phyloP scores from a whole-genome alignment of 2,888 invertebrate genomes.

The Fissipunctia ypsillon region DNA sequence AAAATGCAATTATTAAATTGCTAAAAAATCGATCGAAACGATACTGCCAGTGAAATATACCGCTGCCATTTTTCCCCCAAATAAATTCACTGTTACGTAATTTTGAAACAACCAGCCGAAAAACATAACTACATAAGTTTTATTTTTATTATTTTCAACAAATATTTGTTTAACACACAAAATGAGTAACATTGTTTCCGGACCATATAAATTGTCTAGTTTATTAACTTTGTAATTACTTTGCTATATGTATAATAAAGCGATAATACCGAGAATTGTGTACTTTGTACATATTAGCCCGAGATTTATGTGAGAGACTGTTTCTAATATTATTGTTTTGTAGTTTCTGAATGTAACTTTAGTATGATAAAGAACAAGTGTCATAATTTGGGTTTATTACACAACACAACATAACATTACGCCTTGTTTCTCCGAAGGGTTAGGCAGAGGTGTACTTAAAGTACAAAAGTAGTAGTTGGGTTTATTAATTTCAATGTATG shows the following conservation, averaged over 20 bases:
- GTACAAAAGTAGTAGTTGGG: too few species aligned
- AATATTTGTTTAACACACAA: slow-evolving; percentile 2
- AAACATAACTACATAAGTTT: slow-evolving; percentile 25
- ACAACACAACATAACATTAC: too few species aligned
- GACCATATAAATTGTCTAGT: slow-evolving; percentile 39
- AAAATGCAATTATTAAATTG: not conserved
- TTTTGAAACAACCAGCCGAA: not conserved
- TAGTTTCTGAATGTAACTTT: slow-evolving; percentile 4
- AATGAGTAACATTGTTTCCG: slow-evolving; percentile 30
- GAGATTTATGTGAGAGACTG: slow-evolving; percentile 41
- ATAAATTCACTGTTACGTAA: not conserved
- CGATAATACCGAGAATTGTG: slow-evolving; percentile 46
- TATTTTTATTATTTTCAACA: slow-evolving; percentile 9
- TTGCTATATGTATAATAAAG: slow-evolving; percentile 53
- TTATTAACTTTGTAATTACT: slow-evolving; percentile 55
- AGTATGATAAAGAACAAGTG: not conserved
- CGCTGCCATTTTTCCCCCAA: not conserved
- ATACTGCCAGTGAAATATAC: not conserved
- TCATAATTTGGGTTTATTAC: too few species aligned
- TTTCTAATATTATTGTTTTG: slow-evolving; percentile 23
- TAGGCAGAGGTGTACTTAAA: too few species aligned
- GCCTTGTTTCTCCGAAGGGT: too few species aligned
- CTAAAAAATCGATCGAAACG: not conserved
- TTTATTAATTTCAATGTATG: not conserved
- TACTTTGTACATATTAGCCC: slow-evolving; percentile 35